These are phyloP conservation scores for Sycobia sp. DNA, from an alignment of 1,140 invertebrate genomes.

Conservation along the genomic window DNA sequence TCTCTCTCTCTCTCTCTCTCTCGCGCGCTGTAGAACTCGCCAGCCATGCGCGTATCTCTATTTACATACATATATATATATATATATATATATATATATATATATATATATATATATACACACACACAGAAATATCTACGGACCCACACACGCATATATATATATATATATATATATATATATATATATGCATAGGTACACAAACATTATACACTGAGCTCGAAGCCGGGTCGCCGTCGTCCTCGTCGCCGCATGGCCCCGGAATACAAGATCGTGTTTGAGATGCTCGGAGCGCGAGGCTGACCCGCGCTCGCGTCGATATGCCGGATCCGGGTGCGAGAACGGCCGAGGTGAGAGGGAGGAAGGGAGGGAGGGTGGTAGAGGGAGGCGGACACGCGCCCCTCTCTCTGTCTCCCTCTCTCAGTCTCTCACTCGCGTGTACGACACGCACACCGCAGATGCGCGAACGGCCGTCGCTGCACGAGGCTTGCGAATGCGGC, in stretches of 20 bases:
- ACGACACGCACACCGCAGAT: constrained; percentile 8
- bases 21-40: no score
- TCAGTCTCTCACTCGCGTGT: constrained; percentile 22
- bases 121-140: no score
- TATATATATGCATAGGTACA: no score
- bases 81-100: no score
- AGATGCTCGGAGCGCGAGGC: constrained; percentile 51
- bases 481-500: background rate
- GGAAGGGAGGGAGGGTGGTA: background rate
- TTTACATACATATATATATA: no score
- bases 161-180: no score
- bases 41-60: no score
- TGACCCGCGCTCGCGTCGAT: constrained; percentile 33
- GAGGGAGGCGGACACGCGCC: background rate
- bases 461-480: background rate
- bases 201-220: no score
- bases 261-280: constrained; percentile 60
- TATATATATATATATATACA: no score
- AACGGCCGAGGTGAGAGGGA: background rate
- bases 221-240: constrained; percentile 43
- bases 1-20: no score
- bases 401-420: constrained; percentile 19
- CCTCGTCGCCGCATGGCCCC: constrained; percentile 12
- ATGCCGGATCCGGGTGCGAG: constrained; percentile 52
- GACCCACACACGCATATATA: no score